phyloP scores from a whole-genome alignment of 2,888 invertebrate species.

The Atherix ibis region DNA sequence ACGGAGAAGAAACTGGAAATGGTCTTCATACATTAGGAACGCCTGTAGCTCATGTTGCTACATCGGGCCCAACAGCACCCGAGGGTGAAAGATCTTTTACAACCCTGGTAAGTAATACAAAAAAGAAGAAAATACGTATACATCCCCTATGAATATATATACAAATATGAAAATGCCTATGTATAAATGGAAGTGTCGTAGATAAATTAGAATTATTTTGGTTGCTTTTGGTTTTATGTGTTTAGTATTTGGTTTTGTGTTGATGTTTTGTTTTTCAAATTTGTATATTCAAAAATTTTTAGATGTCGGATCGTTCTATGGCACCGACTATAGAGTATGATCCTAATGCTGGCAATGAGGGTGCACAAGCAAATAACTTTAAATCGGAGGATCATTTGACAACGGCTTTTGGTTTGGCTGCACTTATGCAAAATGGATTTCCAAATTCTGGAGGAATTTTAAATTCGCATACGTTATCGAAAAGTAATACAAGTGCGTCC shows the following conservation, averaged over 20 bases:
- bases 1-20: constrained; percentile 59
- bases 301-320: constrained; percentile 30
- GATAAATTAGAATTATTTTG: background rate
- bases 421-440: constrained; percentile 60
- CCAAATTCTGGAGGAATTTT: constrained; percentile 45
- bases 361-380: constrained; percentile 28
- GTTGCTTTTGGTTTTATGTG: constrained; percentile 2
- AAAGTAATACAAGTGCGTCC: constrained; percentile 18
- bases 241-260: background rate
- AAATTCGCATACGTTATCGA: constrained; percentile 28
- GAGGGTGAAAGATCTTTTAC: constrained; percentile 34
- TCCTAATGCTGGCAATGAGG: constrained; percentile 21
- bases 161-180: background rate
- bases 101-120: constrained; percentile 26
- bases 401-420: constrained; percentile 57
- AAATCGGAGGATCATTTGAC: constrained; percentile 57
- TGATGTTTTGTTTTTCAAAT: constrained; percentile 1
- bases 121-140: constrained; percentile 5
- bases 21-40: constrained; percentile 33
- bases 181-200: background rate
- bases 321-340: constrained; percentile 33
- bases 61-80: constrained; percentile 32
- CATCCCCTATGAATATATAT: too few relatives aligned
- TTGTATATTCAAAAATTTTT: constrained; percentile 9
- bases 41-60: constrained; percentile 33